Evolutionary conservation across 2,888 invertebrate species (phyloP).

Genomic region (Dastarcus helophoroides): DNA sequence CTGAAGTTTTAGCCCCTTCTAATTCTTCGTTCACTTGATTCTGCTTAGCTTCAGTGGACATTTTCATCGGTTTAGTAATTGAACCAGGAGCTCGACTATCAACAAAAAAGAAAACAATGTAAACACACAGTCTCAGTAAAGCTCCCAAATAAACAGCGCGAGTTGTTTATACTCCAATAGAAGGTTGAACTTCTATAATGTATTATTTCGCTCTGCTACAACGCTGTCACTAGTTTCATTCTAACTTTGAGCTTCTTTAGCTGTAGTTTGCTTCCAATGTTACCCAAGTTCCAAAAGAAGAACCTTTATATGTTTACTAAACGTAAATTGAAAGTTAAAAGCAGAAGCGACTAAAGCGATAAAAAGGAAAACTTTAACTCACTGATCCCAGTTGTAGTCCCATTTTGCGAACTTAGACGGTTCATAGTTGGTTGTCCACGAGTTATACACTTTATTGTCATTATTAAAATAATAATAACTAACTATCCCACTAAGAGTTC

Average conservation of each 20-base stretch:
- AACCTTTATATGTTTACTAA: too few relatives aligned
- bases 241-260: too few relatives aligned
- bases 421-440: slow-evolving; percentile 58
- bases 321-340: too few relatives aligned
- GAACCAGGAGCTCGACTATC: slow-evolving; percentile 61
- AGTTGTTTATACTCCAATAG: too few relatives aligned
- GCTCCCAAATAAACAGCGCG: too few relatives aligned
- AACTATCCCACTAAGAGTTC: slow-evolving; percentile 54
- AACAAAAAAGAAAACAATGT: slow-evolving; percentile 6
- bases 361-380: slow-evolving; percentile 38
- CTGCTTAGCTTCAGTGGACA: slow-evolving; percentile 43
- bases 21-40: slow-evolving; percentile 56
- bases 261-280: too few relatives aligned
- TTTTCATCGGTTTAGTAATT: slow-evolving; percentile 49
- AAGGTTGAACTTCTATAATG: too few relatives aligned
- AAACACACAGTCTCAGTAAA: too few relatives aligned
- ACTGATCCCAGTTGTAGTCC: slow-evolving; percentile 87
- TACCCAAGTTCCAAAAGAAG: too few relatives aligned
- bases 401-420: slow-evolving; percentile 55
- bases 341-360: background rate
- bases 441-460: slow-evolving; percentile 41
- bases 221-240: too few relatives aligned
- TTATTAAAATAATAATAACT: slow-evolving; percentile 43
- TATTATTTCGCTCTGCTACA: too few relatives aligned
- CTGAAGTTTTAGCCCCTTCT: slow-evolving; percentile 49